Base-by-base conservation (phyloP, 2,113 vertebrate genomes). In the Xenopus borealis region DNA sequence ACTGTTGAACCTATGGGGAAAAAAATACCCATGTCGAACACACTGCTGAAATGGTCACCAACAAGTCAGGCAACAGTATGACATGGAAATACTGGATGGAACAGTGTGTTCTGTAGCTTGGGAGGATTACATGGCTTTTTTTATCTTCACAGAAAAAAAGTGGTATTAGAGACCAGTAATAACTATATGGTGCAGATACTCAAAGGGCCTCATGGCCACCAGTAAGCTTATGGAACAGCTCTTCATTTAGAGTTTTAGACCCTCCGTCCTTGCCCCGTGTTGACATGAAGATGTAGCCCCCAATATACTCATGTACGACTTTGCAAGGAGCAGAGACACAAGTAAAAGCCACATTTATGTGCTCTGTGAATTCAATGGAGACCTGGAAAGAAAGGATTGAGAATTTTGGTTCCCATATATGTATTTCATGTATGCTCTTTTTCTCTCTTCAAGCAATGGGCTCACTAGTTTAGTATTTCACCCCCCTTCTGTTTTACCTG, bases 211-310 rank as follows among this genome's bases (percentile, higher is more conserved):
- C 95, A 0, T 96, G 94, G 20, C 95, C 95, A 0, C 95, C 95
- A 0, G 94, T 96, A 62, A 97, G 90, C 89, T 94, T 95, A 78
- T 95, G 89, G 84, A 97, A 96, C 66, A 95, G 90, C 79, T 94
- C 94, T 52, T 94, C 92, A 0, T 96, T 92, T n/a, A 96, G 89
- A 0, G 82, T 88, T 72, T 93, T 89, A 9, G 13, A 4, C 3
- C 87, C 89, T 1, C 89, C 89, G 55, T 93, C 88, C 1, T 83
- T 84, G 57, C 86, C 87, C 18, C 95, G 91, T 0, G 95, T 96
- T 0, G 92, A 94, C 91, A 97, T 90, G 85, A 95, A 97, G 67
- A 97, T 95, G 85, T 96, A 97, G 64, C 95, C 95, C 1, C 95
- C 95, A 0, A 97, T 95, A 74, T 94, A 96, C 80, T 97, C 94